Evolutionary conservation across 1,140 invertebrate genomes (phyloP).

Genomic region (Drosophila albomicans): DNA sequence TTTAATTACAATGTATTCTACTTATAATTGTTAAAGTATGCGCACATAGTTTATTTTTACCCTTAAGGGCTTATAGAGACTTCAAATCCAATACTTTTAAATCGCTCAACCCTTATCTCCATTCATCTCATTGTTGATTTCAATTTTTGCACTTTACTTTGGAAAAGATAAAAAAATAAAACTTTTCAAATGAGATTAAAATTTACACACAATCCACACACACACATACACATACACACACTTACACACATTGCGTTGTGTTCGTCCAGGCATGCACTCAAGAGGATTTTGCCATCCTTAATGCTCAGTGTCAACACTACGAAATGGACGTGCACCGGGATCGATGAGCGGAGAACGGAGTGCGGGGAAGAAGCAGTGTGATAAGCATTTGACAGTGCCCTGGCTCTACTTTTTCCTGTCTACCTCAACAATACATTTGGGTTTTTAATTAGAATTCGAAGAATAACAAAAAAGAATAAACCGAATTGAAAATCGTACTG

Average conservation of each 20-base stretch:
- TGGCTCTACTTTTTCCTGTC: conserved; percentile 39
- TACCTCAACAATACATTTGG: conserved; percentile 72
- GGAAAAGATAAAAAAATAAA: conserved; percentile 51
- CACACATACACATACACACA: conserved; percentile 23
- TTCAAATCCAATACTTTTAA: conserved; percentile 6
- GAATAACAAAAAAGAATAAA: conserved; percentile 36
- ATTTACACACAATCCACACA: conserved; percentile 49
- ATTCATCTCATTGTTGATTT: conserved; percentile 59
- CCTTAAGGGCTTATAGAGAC: neutral
- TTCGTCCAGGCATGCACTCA: conserved; percentile 65
- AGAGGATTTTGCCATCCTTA: conserved; percentile 71
- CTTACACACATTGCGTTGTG: conserved; percentile 20
- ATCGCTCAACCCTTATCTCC: conserved; percentile 45
- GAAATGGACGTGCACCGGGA: conserved; percentile 33
- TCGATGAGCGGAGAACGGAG: conserved; percentile 17
- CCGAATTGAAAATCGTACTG: conserved; percentile 49
- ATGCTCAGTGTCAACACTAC: conserved; percentile 74
- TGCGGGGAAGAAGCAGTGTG: conserved; percentile 54
- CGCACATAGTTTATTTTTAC: neutral
- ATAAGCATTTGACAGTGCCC: conserved; percentile 63
- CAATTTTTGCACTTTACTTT: conserved; percentile 70
- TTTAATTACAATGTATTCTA: neutral
- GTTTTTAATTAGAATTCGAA: conserved; percentile 80
- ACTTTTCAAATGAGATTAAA: conserved; percentile 82
- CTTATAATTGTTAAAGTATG: neutral